Base-by-base conservation (phyloP, 2,888 invertebrate species). In the Hypselothyrea guttata region DNA sequence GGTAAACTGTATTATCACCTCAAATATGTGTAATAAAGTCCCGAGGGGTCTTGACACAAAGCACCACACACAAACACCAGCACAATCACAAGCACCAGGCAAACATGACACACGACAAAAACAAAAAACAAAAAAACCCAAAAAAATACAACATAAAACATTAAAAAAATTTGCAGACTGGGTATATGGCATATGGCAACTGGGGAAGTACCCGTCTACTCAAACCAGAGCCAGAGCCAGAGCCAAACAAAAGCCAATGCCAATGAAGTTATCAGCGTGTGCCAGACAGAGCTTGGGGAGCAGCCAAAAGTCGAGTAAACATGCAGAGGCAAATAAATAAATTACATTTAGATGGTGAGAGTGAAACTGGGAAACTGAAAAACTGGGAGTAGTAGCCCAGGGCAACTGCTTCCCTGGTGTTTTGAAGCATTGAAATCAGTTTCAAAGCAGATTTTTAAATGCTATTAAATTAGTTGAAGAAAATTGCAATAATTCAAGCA, bases 11-110 rank as follows among this genome's bases (percentile, higher is more conserved):
- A 84, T 81, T 81, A 81, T 85, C 81, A 81, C 81, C 81, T 81
- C 78, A 86, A 81, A 81, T 85, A 77, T 85, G 84, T 85, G 75
- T 85, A 85, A 84, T 84, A 81, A 85, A 81, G 71, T 81, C 75
- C 78, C 71, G 62, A 33, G 75, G 71, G 86, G 46, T 49, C 35
- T 48, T 54, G 63, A 71, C 75, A 81, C 55, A 77, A 58, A 52
- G 60, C 62, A 63, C 55, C 41, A 27, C 27, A 13, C 38, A 33
- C 45, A 22, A 3, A 3, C 22, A 37, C 35, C 35, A 15, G 33
- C 59, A 42, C 31, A 34, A 13, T 9, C 55, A 11, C 48, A 53
- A 30, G 48, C 37, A 49, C 46, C 37, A 11, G 35, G 41, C 63
- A 55, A 58, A 78, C 62, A 57, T 53, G 67, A 56, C 55, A 59